These are phyloP conservation scores for Bathynomus jamesi DNA, from an alignment of 1,140 invertebrate species.

Conservation along the genomic window DNA sequence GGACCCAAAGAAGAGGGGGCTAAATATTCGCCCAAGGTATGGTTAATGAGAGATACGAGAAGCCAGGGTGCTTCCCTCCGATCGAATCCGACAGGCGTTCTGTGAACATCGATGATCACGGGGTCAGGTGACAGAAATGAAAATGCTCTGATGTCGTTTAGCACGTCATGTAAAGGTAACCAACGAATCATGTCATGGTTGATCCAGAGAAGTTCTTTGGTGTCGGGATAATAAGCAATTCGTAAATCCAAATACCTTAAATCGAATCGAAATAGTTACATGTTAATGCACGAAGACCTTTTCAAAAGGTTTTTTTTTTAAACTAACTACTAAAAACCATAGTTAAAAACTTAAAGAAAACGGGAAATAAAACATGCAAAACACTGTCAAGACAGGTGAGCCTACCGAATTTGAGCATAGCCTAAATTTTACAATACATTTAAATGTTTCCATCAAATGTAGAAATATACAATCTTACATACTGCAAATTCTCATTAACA, in stretches of 20 bases:
- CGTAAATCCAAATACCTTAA: constrained; percentile 42
- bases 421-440: no score
- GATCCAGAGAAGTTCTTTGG: constrained; percentile 38
- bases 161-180: constrained; percentile 37
- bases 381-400: no score
- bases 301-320: no score
- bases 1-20: constrained; percentile 5
- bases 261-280: no score
- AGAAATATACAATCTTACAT: no score
- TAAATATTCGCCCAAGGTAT: constrained; percentile 11
- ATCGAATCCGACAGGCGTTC: constrained; percentile 40
- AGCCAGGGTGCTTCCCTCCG: constrained; percentile 7
- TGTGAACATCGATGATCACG: constrained; percentile 42
- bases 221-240: constrained; percentile 38
- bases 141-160: constrained; percentile 39
- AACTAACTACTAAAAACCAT: no score
- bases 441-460: no score
- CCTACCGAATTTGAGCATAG: no score
- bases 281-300: no score
- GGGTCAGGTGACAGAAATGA: constrained; percentile 41
- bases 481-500: no score
- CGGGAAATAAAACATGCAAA: no score
- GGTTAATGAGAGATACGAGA: constrained; percentile 18
- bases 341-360: no score
- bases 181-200: constrained; percentile 40